Percentiles rank a stretch among this genome's conserved stretches.
Evolutionary conservation across 2,113 vertebrate genomes (phyloP).

Genomic region (Hippolais icterina): DNA sequence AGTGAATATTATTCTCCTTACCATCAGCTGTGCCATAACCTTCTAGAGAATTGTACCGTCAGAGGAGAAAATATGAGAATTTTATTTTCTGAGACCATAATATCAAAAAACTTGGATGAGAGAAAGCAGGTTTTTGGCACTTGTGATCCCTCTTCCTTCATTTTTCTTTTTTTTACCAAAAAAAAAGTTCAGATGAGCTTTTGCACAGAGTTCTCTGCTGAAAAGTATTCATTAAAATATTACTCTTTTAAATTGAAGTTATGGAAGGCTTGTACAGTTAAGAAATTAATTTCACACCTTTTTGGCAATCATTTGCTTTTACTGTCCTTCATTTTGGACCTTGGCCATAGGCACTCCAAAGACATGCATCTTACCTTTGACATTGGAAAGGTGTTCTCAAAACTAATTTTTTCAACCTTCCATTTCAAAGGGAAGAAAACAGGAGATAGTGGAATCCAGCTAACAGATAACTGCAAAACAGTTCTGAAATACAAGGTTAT

Average conservation of each 20-base stretch:
- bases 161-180: neutral
- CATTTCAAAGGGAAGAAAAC: constrained; percentile 17
- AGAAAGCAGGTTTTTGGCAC: neutral
- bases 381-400: neutral
- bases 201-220: neutral
- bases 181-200: neutral
- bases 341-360: neutral
- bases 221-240: constrained; percentile 15
- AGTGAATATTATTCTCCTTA: neutral
- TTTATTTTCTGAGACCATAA: neutral
- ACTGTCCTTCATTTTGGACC: neutral
- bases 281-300: constrained; percentile 25
- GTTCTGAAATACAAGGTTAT: neutral
- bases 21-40: neutral
- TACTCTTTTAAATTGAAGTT: constrained; percentile 16
- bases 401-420: neutral
- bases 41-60: neutral
- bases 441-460: neutral
- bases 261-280: neutral
- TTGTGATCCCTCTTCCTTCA: neutral
- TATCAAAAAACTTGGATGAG: neutral
- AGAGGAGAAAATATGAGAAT: neutral
- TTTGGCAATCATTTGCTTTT: constrained; percentile 16
- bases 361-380: neutral
- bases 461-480: neutral